Percentiles rank a stretch among this genome's conserved stretches.
Evolutionary conservation across 2,113 vertebrate genomes (phyloP).

Genomic region (Petrocephalus zakoni): DNA sequence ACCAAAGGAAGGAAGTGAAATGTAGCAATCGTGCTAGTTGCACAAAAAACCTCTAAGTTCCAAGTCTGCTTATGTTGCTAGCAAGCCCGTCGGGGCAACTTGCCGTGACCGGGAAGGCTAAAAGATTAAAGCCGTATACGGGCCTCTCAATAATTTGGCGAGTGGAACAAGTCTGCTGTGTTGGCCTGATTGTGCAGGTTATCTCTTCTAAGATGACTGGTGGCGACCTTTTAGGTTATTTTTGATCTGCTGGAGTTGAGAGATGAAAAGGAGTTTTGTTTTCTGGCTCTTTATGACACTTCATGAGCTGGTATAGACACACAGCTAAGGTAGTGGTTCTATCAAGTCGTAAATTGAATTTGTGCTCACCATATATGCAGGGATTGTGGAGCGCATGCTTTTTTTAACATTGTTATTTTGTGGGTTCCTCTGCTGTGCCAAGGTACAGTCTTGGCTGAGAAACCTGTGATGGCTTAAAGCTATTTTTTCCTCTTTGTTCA

Average conservation of each 20-base stretch:
- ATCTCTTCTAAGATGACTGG: neutral
- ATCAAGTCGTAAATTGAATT: neutral
- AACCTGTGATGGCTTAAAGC: neutral
- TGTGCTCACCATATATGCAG: neutral
- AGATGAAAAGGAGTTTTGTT: neutral
- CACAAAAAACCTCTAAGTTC: neutral
- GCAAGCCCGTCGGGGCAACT: neutral
- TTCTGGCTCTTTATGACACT: neutral
- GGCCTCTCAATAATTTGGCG: neutral
- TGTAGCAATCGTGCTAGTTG: neutral
- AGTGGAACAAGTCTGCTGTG: neutral
- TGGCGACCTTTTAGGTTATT: neutral
- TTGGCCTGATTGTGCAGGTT: neutral
- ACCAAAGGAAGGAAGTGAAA: neutral
- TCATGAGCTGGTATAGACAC: neutral
- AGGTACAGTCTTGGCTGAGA: neutral
- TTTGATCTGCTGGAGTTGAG: neutral
- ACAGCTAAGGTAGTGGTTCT: neutral
- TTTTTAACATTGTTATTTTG: conserved; percentile 6
- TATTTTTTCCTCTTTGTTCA: neutral
- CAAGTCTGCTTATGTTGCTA: neutral
- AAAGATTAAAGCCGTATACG: neutral
- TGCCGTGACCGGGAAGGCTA: neutral
- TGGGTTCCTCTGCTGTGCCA: neutral
- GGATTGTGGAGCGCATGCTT: neutral